Evolutionary conservation across 1,140 invertebrate genomes (phyloP), one percentile per base, ranked within the genome.

Genomic region (Parapsyche elsis): DNA sequence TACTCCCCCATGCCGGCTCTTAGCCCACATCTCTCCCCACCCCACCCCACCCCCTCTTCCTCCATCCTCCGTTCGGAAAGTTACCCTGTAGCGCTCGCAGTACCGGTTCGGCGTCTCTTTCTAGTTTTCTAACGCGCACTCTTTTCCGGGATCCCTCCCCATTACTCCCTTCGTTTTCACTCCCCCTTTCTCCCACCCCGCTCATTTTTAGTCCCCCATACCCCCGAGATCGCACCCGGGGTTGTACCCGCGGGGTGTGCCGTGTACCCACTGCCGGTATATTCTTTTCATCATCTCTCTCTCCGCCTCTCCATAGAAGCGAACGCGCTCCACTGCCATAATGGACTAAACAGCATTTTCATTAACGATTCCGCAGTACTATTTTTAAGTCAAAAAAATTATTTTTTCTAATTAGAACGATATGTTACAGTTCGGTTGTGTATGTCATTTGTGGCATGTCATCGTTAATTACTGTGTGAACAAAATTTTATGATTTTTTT

Each of bases 221-320:
- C 76, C 76, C 71, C 64, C 49, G 38, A 19, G 14, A 19, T 24
- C 59, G 9, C 59, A 19, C 59, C 59, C n/a, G 21, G 9, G 21
- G 64, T 24, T 24, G 64, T 21, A 61, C 19, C 71, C 73, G 71
- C 57, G 59, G 38, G 79, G 79, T 38, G 79, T 9, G 24, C 26
- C 26, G 26, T 23, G 73, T 26, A 26, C 57, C 21, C 75, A 74
- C 78, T 76, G 59, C 59, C 71, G 71, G 79, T 80, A 83, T 80
- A 83, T 83, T 83, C 81, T 83, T 83, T 83, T 83, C 81, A 83
- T 83, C 81, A 83, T 83, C 81, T 83, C 79, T 83, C 79, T 80
- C 76, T 82, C 76, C 53, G 73, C 19, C 44, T 71, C 81, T 30
- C 14, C 73, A 9, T 26, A 9, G 30, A 30, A 64, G n/a, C n/a